Conservation (phyloP, 2,113 vertebrate genomes). For the Albula glossodonta region DNA sequence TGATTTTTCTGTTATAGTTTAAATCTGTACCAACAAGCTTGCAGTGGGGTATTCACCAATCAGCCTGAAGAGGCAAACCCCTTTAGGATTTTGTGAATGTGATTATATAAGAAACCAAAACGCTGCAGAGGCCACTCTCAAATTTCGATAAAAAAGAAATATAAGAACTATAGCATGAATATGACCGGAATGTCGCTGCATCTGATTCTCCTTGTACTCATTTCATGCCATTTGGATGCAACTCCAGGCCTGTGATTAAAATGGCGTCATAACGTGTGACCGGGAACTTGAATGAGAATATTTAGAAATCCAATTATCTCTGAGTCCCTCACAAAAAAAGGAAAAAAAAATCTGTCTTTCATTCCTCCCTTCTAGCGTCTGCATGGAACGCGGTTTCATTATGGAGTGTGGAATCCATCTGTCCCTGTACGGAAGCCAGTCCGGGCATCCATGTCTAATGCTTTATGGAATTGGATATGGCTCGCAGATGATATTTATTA, state of each 20-base stretch:
- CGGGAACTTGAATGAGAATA: slow-evolving; percentile 17
- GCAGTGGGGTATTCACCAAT: neutral
- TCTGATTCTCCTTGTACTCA: neutral
- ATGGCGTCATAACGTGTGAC: slow-evolving; percentile 18
- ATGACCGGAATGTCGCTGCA: neutral
- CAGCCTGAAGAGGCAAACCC: too few species aligned
- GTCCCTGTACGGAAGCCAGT: neutral
- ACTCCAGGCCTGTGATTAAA: slow-evolving; percentile 11
- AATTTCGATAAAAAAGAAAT: neutral
- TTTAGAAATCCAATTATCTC: slow-evolving; percentile 33
- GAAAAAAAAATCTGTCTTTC: neutral
- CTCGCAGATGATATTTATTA: neutral
- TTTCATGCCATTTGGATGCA: neutral
- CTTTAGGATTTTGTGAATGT: neutral
- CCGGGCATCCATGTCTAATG: neutral
- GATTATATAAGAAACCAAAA: neutral
- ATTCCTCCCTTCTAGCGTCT: neutral
- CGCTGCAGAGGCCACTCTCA: neutral
- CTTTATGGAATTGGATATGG: too few species aligned
- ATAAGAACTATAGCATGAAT: neutral
- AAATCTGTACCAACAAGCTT: neutral
- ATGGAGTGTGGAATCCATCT: neutral
- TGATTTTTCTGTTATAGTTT: neutral
- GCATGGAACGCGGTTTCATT: neutral
- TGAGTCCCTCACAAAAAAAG: neutral